Base-by-base conservation (phyloP, 1,140 invertebrate species). In the Paramacrobiotus metropolitanus region DNA sequence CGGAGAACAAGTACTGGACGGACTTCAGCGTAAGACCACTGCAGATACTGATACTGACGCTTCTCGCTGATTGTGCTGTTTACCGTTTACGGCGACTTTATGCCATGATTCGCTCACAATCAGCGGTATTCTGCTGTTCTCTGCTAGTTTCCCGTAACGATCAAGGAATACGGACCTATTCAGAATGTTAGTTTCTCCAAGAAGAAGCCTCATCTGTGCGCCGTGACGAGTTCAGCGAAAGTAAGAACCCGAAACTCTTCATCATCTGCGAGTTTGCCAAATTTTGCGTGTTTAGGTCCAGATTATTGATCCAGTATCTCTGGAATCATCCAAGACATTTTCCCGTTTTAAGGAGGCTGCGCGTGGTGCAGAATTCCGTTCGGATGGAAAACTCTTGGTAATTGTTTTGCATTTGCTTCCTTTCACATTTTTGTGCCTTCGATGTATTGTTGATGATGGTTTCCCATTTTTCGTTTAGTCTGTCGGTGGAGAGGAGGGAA, bases 121-220 rank as follows among this genome's bases (percentile, higher is more conserved):
- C 30, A 60, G 63, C 45, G 60, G 59, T 29, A 60, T 21, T 59
- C 31, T 59, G 61, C 29, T 64, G 67, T 69, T 64, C 61, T 64
- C 61, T 80, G 79, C 65, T 70, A 91, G 87, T 75, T 80, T 66
- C 86, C 87, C 59, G 83, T 87, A 2, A 78, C 89, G 45, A 78
- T 91, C 0, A 94, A 93, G 74, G 90, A 94, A 73, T 87, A 85
- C 77, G 87, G 87, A 34, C 79, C 84, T 0, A 86, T 94, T 31
- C 87, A 91, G 70, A 84, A 86, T 68, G 80, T 95, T 60, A 84
- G 92, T 70, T 89, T 94, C 70, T 87, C 85, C 67, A 84, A 85
- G 3, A 75, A 82, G 20, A 81, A 88, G 67, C 86, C 87, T 1
- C 79, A 90, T 75, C 82, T 86, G 70, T 87, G 91, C 76, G 86